Evolutionary conservation across 1,140 invertebrate species (phyloP).

Genomic region (Papilio aristodemus): DNA sequence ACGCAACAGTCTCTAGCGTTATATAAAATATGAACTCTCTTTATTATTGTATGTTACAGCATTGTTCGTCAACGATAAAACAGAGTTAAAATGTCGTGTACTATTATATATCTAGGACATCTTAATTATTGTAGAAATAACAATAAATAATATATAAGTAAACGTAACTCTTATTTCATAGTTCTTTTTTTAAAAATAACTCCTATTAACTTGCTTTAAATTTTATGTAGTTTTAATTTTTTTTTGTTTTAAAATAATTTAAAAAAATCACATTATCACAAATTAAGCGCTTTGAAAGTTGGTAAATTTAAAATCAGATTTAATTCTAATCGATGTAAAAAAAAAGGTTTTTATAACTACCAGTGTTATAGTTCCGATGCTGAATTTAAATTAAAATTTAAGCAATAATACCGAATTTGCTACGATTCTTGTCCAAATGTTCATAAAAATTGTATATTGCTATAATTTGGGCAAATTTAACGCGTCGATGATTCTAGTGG

Average conservation of each 20-base stretch:
- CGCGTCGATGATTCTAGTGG: conserved; percentile 7
- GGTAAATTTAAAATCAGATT: background rate
- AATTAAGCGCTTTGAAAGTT: no score
- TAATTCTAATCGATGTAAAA: background rate
- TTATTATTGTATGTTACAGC: background rate
- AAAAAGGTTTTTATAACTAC: background rate
- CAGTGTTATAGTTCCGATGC: background rate
- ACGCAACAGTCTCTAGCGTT: background rate
- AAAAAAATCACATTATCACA: no score
- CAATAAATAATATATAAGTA: no score
- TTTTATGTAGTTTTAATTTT: no score
- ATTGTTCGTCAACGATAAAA: background rate
- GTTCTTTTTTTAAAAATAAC: no score
- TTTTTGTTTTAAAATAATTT: no score
- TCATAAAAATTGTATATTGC: background rate
- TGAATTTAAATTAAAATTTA: background rate
- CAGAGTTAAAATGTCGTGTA: background rate
- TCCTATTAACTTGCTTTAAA: no score
- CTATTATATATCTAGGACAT: no score
- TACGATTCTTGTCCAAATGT: background rate
- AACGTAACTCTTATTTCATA: no score
- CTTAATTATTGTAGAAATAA: no score
- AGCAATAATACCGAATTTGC: background rate
- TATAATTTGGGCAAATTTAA: conserved; percentile 25
- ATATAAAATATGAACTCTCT: no score